phyloP scores from a whole-genome alignment of 2,888 invertebrate species.

The Parthenolecanium corni region DNA sequence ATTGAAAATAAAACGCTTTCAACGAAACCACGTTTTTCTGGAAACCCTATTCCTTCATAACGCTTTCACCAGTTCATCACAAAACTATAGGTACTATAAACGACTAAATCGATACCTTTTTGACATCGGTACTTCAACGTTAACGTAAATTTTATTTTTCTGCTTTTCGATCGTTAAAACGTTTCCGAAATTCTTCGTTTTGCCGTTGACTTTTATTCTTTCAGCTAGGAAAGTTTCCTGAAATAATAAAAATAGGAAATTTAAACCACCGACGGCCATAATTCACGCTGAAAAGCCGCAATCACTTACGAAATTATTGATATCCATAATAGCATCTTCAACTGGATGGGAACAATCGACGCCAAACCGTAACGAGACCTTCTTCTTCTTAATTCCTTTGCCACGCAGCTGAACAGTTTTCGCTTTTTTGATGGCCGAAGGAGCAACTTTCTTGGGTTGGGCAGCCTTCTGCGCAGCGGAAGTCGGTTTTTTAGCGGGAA shows the following conservation, averaged over 20 bases:
- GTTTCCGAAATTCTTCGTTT: slow-evolving; percentile 91
- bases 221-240: slow-evolving; percentile 79
- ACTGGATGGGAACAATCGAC: slow-evolving; percentile 99
- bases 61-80: too few relatives aligned
- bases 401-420: slow-evolving; percentile 37
- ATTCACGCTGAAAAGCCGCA: too few relatives aligned
- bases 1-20: too few relatives aligned
- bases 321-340: slow-evolving; percentile 98
- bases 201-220: slow-evolving; percentile 89
- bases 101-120: too few relatives aligned
- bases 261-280: background rate
- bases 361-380: slow-evolving; percentile 76
- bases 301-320: slow-evolving; percentile 90
- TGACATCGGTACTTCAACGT: slow-evolving; percentile 67
- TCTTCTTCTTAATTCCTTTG: slow-evolving; percentile 71
- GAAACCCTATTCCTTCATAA: too few relatives aligned
- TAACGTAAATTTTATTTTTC: slow-evolving; percentile 86
- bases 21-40: too few relatives aligned
- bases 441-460: slow-evolving; percentile 27
- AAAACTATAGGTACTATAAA: too few relatives aligned
- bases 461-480: slow-evolving; percentile 31
- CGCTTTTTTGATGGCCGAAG: slow-evolving; percentile 30
- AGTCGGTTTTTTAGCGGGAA: slow-evolving; percentile 29
- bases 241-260: slow-evolving; percentile 3
- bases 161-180: slow-evolving; percentile 76